Evolutionary conservation across 2,113 vertebrate genomes (phyloP).

Genomic region (Vulpes vulpes): DNA sequence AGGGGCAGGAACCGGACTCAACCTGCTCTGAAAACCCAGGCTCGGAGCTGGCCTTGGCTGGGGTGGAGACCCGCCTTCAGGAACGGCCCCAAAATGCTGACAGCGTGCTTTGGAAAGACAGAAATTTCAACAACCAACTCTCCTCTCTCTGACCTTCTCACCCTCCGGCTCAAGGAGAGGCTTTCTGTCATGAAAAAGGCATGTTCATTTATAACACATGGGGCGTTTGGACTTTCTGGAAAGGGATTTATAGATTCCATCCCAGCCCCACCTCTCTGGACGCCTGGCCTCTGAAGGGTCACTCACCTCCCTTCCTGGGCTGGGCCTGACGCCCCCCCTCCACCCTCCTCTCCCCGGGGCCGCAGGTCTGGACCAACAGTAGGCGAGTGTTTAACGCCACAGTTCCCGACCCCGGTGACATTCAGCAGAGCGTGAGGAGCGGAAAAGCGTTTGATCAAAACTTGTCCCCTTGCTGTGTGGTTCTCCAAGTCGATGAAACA

Average conservation of each 20-base stretch:
- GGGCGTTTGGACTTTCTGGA: not conserved
- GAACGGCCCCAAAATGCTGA: not conserved
- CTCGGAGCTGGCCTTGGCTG: not conserved
- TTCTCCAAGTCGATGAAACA: not conserved
- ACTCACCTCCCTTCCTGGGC: not conserved
- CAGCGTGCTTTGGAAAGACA: not conserved
- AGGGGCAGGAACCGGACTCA: accelerated
- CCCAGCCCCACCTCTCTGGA: not conserved
- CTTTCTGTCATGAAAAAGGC: not conserved
- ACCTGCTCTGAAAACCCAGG: not conserved
- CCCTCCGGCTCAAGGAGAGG: not conserved
- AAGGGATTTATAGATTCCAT: not conserved
- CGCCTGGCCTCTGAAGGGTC: accelerated
- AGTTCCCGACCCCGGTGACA: not conserved
- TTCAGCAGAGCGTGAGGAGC: not conserved
- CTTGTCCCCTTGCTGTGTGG: not conserved
- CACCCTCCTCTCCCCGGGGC: no score
- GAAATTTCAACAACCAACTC: not conserved
- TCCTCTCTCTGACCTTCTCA: not conserved
- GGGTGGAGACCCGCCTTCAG: not conserved
- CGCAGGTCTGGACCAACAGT: not conserved
- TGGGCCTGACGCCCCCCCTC: not conserved
- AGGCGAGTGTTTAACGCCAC: accelerated
- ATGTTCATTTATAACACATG: not conserved
- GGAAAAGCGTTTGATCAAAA: not conserved